Evolutionary conservation across 2,888 invertebrate species (phyloP), one percentile per base, ranked within the genome.

Genomic region (Agrotis ipsilon): DNA sequence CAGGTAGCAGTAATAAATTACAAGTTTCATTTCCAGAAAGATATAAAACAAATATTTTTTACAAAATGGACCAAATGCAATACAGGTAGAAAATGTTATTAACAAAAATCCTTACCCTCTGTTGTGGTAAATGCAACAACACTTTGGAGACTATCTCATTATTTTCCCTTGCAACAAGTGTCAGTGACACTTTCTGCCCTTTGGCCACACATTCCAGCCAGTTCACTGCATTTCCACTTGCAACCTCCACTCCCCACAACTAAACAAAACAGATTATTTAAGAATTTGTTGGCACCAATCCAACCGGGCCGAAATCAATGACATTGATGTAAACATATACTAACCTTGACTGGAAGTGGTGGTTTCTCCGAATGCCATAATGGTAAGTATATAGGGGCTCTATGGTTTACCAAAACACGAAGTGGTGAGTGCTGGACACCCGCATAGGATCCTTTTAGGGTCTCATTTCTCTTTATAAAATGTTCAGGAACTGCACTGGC

Each of bases 181-280:
- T 93, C 60, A 97, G 87, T 46, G 94, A 96, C 32, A 97, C 91
- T 80, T 93, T 82, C 49, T 96, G 93, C 24, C 94, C 96, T 80
- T 90, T 94, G 14, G 96, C 96, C 57, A 97, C 94, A 89, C 96
- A 96, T 86, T 97, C 97, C 77, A 97, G 87, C 97, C 97, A 97
- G 83, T 94, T 97, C 5, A 97, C 91, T 67, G 97, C 97, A 92
- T 96, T 96, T 1, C 92, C 93, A 86, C 95, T 95, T 6, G 92
- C 94, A 77, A 96, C 88, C 46, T 96, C 95, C 68, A 96, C 92
- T 84, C 96, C 96, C 96, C 96, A 96, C 60, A 96, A 72, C 96
- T 96, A 75, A 89, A 90, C 81, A 77, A 78, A 66, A 65, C 71
- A 68, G 59, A 67, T 68, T 16, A 73, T 67, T 73, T 57, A 64